phyloP scores from a whole-genome alignment of 2,888 invertebrate species.

The Ditula angustiorana region DNA sequence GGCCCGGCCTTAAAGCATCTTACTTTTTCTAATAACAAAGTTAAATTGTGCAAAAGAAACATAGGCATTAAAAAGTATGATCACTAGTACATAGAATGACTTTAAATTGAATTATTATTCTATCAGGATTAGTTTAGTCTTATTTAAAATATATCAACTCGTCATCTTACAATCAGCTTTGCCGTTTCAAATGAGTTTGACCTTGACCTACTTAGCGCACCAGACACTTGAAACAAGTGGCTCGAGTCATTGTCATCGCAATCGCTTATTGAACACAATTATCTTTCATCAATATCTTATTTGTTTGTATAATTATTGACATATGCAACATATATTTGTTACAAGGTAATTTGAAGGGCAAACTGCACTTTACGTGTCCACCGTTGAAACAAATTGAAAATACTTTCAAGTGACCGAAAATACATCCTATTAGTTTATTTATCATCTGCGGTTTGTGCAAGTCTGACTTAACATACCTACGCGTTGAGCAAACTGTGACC shows the following conservation, averaged over 20 bases:
- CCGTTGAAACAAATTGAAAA: neutral
- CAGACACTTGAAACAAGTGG: conserved; percentile 32
- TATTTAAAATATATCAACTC: neutral
- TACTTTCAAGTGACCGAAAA: neutral
- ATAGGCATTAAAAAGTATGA: no score
- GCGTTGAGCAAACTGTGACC: conserved; percentile 20
- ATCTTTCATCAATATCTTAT: conserved; percentile 28
- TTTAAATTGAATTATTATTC: neutral
- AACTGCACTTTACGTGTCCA: neutral
- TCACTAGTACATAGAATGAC: neutral
- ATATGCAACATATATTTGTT: conserved; percentile 4
- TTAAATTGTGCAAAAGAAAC: no score
- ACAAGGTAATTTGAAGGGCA: conserved; percentile 16
- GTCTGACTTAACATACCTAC: conserved; percentile 10
- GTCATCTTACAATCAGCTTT: conserved; percentile 14
- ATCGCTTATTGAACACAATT: conserved; percentile 30
- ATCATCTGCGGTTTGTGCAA: conserved; percentile 15
- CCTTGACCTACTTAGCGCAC: conserved; percentile 34
- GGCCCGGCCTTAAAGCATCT: no score
- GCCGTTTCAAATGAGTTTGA: conserved; percentile 33
- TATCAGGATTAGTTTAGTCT: neutral
- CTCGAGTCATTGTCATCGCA: conserved; percentile 37
- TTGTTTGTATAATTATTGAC: conserved; percentile 25
- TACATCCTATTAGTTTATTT: conserved; percentile 12
- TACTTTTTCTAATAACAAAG: no score